Evolutionary conservation across 2,113 vertebrate genomes (phyloP), one percentile per base, ranked within the genome.

Genomic region (Atlantisia rogersi): DNA sequence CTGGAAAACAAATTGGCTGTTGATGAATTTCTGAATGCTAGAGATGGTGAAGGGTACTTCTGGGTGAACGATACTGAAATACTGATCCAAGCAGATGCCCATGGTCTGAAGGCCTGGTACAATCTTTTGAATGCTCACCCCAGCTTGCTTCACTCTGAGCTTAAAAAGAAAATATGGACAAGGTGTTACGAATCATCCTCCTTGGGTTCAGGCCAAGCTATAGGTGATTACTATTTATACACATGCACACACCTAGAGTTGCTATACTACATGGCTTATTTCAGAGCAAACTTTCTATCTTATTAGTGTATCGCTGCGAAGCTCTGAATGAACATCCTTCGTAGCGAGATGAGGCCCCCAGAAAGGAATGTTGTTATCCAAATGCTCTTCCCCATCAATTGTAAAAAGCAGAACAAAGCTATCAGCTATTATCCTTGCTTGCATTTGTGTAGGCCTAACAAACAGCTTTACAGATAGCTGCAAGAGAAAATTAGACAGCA

Each of bases 61-160:
- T 69, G 95, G 97, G 58, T 98, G 96, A 75, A 98, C 2, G 6
- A 98, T 98, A 64, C 86, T 97, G 97, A 98, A 98, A 90, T 98
- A 98, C 28, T 96, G 95, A 93, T 98, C 96, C 93, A 98, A 96
- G 46, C 59, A 96, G 96, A 98, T 97, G 86, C 96, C 97, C 96
- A 83, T 91, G 37, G 96, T 98, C 95, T 98, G 97, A 80, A 98
- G 97, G 75, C 97, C 97, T 68, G 97, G 97, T 67, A 98, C 96
- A 50, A 98, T 97, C 96, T 97, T 98, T n/a, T 98, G 98, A 93
- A 98, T 97, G 85, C 96, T 98, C 95, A 98, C 97, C 13, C 97
- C 97, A 73, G 97, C 97, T 96, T 98, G 97, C 55, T 97, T 97
- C 77, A 98, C 96, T 83, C 95, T 96, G 69, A 98, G 96, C 97